Conservation (phyloP, 23 tunicate species). For the Halocynthia roretzi region DNA sequence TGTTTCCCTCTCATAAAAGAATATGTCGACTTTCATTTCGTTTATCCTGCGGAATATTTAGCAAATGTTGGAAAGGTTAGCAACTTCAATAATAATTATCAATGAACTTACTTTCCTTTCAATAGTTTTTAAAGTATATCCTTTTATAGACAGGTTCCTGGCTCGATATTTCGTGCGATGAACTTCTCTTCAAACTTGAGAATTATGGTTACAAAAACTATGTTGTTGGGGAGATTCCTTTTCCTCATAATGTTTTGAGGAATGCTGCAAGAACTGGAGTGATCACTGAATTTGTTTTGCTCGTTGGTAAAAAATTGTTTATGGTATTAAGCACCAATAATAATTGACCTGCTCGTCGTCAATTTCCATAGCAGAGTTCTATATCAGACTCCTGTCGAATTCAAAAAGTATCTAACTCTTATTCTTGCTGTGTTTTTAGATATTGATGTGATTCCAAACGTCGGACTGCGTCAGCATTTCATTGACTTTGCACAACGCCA, state of each 20-base stretch:
- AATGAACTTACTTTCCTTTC: background rate
- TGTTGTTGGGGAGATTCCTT: conserved; percentile 74
- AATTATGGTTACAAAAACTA: conserved; percentile 86
- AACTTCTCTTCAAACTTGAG: conserved; percentile 46
- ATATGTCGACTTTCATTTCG: conserved; percentile 84
- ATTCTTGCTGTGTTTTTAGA: conserved; percentile 20
- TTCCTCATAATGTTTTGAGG: conserved; percentile 92
- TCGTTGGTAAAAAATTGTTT: conserved; percentile 40
- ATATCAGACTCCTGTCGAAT: background rate
- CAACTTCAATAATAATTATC: background rate
- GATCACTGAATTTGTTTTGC: conserved; percentile 76
- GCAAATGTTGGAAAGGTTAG: conserved; percentile 73
- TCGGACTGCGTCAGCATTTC: conserved; percentile 60
- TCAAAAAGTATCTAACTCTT: background rate
- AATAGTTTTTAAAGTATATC: background rate
- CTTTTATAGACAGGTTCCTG: conserved; percentile 52
- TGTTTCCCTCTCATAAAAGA: conserved; percentile 66
- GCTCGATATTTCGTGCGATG: conserved; percentile 49
- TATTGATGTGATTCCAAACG: conserved; percentile 89
- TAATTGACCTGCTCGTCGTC: background rate
- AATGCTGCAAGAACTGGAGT: conserved; percentile 91
- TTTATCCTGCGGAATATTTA: conserved; percentile 71
- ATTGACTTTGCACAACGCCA: conserved; percentile 47
- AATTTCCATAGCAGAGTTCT: background rate
- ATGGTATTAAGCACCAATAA: background rate